Evolutionary conservation across 2,888 invertebrate species (phyloP), one percentile per base, ranked within the genome.

Genomic region (Plebejus melissa): DNA sequence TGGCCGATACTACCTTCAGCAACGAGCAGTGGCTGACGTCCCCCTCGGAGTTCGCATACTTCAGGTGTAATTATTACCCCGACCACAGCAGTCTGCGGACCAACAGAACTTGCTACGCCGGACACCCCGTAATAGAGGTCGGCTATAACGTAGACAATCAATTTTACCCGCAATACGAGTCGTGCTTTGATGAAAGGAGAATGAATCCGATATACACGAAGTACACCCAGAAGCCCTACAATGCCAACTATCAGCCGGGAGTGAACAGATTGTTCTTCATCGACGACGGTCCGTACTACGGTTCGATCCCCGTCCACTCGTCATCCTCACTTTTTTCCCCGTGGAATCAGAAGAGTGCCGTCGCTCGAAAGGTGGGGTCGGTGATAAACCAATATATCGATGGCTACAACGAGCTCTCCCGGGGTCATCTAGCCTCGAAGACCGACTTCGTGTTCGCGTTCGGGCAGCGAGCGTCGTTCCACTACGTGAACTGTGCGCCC

Each of bases 381-480:
- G 77, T 80, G 54, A 80, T 88, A 0, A 82, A 87, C 0, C 84
- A 83, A 41, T 95, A 95, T 79, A 82, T 95, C 9, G 88, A 89
- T 9, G 79, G 82, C 1, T 82, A 81, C 0, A 82, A 88, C 78
- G 84, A 93, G 4, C 85, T 96, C 7, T 90, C 95, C 0, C 91
- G 95, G 77, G 96, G 96, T 2, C 96, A 96, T 85, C 86, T 96
- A 75, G 91, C 94, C 0, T 95, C 96, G 5, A 96, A 95, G 85
- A 94, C 94, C 0, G 96, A 96, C 83, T 96, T 95, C 77, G 89
- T 94, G 0, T 95, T 94, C 77, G 95, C 94, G 0, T 89, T 94
- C 71, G 93, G 94, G 69, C 95, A 96, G 80, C 88, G 92, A 9
- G 91, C 95, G 0, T 95, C 96, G 0, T 96, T 96, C 81, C 95